Percentiles rank a stretch among this genome's conserved stretches.
phyloP scores from a whole-genome alignment of 2,113 vertebrate genomes.

The Channa maculata region DNA sequence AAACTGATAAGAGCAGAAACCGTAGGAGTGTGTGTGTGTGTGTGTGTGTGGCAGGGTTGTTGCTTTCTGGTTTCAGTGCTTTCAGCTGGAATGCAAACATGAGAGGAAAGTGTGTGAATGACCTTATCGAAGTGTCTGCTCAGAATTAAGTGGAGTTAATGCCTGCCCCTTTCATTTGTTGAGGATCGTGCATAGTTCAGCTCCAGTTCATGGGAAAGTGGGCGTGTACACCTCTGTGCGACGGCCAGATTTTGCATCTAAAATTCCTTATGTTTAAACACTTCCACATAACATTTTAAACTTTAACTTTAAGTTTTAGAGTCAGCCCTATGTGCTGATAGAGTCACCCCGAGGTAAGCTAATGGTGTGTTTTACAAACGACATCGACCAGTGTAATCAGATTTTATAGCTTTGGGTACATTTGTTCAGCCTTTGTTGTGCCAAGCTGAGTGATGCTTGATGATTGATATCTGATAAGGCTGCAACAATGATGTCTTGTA shows the following conservation, averaged over 20 bases:
- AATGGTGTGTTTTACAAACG: background rate
- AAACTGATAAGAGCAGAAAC: conserved; percentile 8
- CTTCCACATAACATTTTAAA: no score
- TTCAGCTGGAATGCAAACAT: conserved; percentile 42
- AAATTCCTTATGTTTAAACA: no score
- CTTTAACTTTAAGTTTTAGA: no score
- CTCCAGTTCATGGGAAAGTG: conserved; percentile 25
- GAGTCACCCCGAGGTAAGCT: background rate
- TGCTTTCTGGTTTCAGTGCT: conserved; percentile 25
- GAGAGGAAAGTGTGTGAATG: conserved; percentile 39
- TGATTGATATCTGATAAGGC: background rate
- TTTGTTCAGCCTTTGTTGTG: conserved; percentile 8
- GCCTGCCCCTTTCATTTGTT: conserved; percentile 5
- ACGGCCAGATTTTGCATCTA: background rate
- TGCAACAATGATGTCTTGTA: no score
- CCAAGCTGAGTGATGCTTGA: background rate
- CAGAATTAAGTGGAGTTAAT: conserved; percentile 43
- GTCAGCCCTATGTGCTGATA: background rate
- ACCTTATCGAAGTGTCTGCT: conserved; percentile 44
- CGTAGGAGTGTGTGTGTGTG: background rate
- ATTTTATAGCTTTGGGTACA: background rate
- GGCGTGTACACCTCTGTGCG: background rate
- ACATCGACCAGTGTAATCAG: background rate
- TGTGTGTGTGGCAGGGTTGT: background rate
- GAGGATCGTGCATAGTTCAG: conserved; percentile 10